These are phyloP conservation scores for Semotilus atromaculatus DNA, from an alignment of 2,797 vertebrate genomes.

Conservation along the genomic window DNA sequence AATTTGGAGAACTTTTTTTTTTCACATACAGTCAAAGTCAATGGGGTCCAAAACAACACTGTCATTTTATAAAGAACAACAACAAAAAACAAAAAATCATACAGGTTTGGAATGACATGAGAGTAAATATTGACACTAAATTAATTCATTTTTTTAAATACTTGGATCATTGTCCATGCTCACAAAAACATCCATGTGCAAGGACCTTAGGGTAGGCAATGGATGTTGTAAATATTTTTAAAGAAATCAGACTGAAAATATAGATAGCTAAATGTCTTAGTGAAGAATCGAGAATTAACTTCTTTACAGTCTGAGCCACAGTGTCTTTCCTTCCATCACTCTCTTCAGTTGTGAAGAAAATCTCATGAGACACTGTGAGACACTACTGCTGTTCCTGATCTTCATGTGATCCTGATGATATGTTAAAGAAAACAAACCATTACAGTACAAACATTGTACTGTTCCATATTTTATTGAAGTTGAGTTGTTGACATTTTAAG, in stretches of 20 bases:
- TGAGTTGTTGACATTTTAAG: background rate
- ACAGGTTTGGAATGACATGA: no score
- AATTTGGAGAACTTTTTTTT: background rate
- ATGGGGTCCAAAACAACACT: background rate
- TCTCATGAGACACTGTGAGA: background rate
- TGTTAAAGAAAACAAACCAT: background rate
- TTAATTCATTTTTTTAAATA: background rate
- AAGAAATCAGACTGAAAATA: background rate
- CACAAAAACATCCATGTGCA: background rate
- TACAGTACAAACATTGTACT: background rate
- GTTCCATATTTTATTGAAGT: background rate
- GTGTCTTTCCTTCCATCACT: background rate
- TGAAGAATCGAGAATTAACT: background rate
- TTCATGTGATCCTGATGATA: background rate
- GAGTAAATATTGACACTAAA: background rate
- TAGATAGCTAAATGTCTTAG: background rate
- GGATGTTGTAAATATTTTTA: background rate
- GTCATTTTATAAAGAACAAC: no score
- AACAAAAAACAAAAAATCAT: no score
- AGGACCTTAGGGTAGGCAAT: background rate
- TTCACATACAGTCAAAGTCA: background rate
- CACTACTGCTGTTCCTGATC: background rate
- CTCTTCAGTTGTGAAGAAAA: background rate
- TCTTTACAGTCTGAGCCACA: background rate
- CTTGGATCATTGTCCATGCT: background rate